Conservation (phyloP, 2,113 vertebrate genomes). For the Anseranas semipalmata region DNA sequence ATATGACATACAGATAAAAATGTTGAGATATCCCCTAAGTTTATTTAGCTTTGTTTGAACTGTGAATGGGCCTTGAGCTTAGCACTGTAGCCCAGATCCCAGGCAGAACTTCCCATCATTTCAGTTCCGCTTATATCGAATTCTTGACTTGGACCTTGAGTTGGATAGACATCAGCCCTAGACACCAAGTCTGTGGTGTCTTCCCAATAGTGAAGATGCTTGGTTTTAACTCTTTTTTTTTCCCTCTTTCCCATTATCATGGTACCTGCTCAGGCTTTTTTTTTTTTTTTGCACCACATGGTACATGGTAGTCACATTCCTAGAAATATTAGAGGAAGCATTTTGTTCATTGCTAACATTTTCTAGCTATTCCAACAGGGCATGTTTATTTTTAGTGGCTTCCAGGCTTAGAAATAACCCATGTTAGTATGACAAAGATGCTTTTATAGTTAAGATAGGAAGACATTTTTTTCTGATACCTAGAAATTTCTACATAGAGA, state of each 20-base stretch:
- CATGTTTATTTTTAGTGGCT: not conserved
- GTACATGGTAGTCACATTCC: not conserved
- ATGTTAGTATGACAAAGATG: not conserved
- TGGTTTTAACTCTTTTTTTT: not conserved
- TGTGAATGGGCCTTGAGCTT: not conserved
- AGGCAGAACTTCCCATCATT: not conserved
- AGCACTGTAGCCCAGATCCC: not conserved
- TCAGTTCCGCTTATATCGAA: not conserved
- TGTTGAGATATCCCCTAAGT: not conserved
- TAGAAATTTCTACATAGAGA: not conserved
- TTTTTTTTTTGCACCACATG: not conserved
- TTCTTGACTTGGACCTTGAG: not conserved
- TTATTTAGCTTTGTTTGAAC: not conserved
- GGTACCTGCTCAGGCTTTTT: not conserved
- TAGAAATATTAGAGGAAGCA: not conserved
- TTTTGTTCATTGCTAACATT: not conserved
- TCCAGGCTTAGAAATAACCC: not conserved
- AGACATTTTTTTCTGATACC: not conserved
- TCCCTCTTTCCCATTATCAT: not conserved
- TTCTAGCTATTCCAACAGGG: not conserved
- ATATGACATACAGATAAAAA: not conserved
- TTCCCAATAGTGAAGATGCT: not conserved
- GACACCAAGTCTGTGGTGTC: not conserved
- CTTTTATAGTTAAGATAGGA: not conserved
- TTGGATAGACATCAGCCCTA: not conserved